Evolutionary conservation across 2,888 invertebrate species (phyloP).

Genomic region (Rhamphomyia laevipes): DNA sequence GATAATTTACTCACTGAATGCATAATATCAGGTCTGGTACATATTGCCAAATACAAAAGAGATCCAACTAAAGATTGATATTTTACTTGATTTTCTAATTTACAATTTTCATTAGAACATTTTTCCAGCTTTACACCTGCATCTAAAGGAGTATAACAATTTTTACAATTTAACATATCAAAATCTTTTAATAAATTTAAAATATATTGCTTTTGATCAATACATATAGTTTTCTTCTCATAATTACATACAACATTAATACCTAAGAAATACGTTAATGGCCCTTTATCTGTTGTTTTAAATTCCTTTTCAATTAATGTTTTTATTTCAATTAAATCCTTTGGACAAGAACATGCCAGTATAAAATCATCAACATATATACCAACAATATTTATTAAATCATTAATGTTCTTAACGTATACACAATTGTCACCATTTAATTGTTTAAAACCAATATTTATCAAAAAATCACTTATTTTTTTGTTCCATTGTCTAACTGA

Average conservation of each 20-base stretch:
- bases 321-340: neutral
- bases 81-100: neutral
- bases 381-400: neutral
- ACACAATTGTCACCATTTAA: constrained; percentile 6
- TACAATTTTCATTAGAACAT: neutral
- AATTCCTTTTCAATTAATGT: neutral
- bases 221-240: too few relatives aligned
- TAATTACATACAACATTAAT: neutral
- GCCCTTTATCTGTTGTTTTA: neutral
- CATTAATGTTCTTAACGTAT: constrained; percentile 11
- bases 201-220: neutral
- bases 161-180: neutral
- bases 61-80: constrained; percentile 6
- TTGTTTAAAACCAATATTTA: neutral
- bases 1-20: constrained; percentile 3
- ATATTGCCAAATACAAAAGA: constrained; percentile 1
- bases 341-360: neutral
- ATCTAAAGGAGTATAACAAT: neutral
- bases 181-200: neutral
- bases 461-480: constrained; percentile 3
- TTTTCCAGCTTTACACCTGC: neutral
- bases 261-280: neutral
- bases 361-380: constrained; percentile 5
- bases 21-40: constrained; percentile 5
- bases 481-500: constrained; percentile 13